Evolutionary conservation across 2,888 invertebrate species (phyloP).

Genomic region (Aphodius granarius): DNA sequence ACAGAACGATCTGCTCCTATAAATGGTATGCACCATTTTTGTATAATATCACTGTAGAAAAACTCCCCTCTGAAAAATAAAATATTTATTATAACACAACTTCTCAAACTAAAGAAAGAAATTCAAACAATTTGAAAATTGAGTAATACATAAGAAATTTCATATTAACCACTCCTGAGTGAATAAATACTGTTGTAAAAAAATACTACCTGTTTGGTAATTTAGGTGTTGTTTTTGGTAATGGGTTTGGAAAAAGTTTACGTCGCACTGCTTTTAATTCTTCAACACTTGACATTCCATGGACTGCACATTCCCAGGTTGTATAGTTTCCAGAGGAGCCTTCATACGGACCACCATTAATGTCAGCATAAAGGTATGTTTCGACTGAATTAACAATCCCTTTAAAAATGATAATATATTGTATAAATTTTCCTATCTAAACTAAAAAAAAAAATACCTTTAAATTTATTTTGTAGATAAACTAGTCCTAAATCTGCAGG

Average conservation of each 20-base stretch:
- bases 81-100: neutral
- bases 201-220: conserved; percentile 40
- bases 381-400: conserved; percentile 77
- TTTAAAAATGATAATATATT: conserved; percentile 42
- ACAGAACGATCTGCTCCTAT: conserved; percentile 82
- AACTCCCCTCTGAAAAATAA: neutral
- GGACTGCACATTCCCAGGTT: conserved; percentile 85
- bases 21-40: conserved; percentile 64
- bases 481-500: conserved; percentile 85
- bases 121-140: too few species aligned
- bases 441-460: conserved; percentile 55
- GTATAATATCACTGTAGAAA: neutral
- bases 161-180: too few species aligned
- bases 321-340: conserved; percentile 72
- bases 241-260: conserved; percentile 66
- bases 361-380: conserved; percentile 61
- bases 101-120: neutral
- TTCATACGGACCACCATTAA: conserved; percentile 42
- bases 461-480: conserved; percentile 77
- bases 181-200: neutral
- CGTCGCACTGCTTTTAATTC: conserved; percentile 68
- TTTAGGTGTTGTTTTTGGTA: conserved; percentile 63
- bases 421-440: neutral
- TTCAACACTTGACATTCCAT: conserved; percentile 67
- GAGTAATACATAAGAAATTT: too few species aligned